Conservation (phyloP, 1,140 invertebrate species). For the Druon quercuslanigerum region DNA sequence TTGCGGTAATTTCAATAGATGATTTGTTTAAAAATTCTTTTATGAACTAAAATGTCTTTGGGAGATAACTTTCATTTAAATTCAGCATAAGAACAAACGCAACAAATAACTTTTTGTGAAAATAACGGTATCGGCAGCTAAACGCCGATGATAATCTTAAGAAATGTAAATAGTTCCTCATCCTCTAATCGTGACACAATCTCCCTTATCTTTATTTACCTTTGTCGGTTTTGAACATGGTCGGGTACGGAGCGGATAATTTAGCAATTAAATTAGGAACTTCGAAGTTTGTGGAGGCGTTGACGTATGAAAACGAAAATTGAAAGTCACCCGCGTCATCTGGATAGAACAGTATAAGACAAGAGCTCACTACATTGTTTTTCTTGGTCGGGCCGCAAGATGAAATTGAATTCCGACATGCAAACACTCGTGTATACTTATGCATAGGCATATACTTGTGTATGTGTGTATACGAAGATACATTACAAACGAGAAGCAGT, state of each 20-base stretch:
- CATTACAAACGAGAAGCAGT: constrained; percentile 15
- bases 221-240: background rate
- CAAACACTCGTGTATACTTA: background rate
- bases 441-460: background rate
- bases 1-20: no score
- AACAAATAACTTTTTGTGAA: no score
- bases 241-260: background rate
- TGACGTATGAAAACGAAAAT: background rate
- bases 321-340: constrained; percentile 20
- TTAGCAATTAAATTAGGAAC: background rate
- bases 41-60: no score
- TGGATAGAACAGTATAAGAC: background rate
- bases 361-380: constrained; percentile 21
- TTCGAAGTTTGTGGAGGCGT: background rate
- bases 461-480: background rate
- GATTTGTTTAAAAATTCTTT: no score
- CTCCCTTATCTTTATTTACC: background rate
- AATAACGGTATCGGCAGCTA: no score
- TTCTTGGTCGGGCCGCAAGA: background rate
- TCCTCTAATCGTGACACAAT: no score
- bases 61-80: no score
- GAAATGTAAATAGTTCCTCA: no score
- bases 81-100: no score
- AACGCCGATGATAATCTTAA: no score
- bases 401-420: constrained; percentile 18